Evolutionary conservation across 2,888 invertebrate species (phyloP), one percentile per base, ranked within the genome.

Genomic region (Eupithecia pulchellata): DNA sequence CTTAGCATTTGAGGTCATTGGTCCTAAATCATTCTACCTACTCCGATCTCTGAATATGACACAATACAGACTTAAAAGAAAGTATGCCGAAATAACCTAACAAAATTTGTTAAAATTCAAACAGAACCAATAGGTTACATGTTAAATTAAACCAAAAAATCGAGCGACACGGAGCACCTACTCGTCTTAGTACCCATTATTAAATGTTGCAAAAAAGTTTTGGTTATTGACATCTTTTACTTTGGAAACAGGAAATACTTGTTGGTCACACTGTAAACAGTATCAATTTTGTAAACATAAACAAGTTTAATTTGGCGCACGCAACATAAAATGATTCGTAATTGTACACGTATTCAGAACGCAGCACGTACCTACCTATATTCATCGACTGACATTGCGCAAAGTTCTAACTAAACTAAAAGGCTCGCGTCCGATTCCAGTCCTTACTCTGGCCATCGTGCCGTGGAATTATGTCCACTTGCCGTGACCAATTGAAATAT

Each of bases 401-500:
- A 77, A 75, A 34, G 47, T 60, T 67, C 66, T 29, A n/a, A n/a
- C n/a, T n/a, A n/a, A n/a, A n/a, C n/a, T n/a, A 36, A 65, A 68
- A 66, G 58, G 63, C 29, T 65, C n/a, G 58, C 32, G 14, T 66
- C 61, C 64, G 60, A 66, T 69, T 66, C 66, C 74, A 63, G 75
- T 67, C 13, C 34, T 3, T 32, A 61, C 34, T 25, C 4, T 61
- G 34, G 25, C 52, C 60, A 69, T 76, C 77, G 75, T 66, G 72
- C 74, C 67, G 68, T 72, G 67, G 66, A 66, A 60, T 72, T 72
- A 74, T 78, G 78, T 67, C 73, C 74, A 72, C 69, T 73, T 69
- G 71, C 58, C 71, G 72, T 69, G 69, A 73, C 67, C 68, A 78
- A 78, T 78, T 78, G 73, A 76, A 77, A 74, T 77, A 63, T 64